Evolutionary conservation across 2,888 invertebrate genomes (phyloP).

Genomic region (Cryptocephalus moraei): DNA sequence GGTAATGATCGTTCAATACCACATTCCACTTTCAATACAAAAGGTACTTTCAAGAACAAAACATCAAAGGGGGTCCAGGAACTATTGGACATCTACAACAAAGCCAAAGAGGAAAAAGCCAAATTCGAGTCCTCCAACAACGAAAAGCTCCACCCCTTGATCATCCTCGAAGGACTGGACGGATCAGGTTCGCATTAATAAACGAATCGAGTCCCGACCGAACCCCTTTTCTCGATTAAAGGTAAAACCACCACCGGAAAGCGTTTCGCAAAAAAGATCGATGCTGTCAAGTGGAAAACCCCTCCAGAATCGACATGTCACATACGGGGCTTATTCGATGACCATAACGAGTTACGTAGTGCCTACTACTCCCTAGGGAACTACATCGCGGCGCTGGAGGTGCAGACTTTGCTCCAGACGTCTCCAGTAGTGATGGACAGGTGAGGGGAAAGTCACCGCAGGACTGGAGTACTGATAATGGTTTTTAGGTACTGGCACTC

Average conservation of each 20-base stretch:
- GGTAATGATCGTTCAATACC: not conserved
- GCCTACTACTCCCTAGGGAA: slow-evolving; percentile 41
- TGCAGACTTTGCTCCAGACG: slow-evolving; percentile 23
- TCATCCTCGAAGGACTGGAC: slow-evolving; percentile 41
- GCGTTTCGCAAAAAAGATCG: slow-evolving; percentile 28
- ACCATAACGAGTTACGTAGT: slow-evolving; percentile 26
- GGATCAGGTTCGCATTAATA: slow-evolving; percentile 32
- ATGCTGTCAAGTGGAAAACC: slow-evolving; percentile 29
- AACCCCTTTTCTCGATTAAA: slow-evolving; percentile 14
- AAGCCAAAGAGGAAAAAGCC: slow-evolving; percentile 11
- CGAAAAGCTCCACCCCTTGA: slow-evolving; percentile 31
- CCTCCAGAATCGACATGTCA: slow-evolving; percentile 34
- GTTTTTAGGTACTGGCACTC: slow-evolving; percentile 38
- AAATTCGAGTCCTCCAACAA: slow-evolving; percentile 8
- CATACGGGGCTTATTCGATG: slow-evolving; percentile 31
- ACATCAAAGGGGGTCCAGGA: slow-evolving; percentile 20
- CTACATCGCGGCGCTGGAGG: slow-evolving; percentile 38
- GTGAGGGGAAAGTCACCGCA: slow-evolving; percentile 17
- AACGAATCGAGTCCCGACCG: not conserved
- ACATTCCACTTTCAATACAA: not conserved
- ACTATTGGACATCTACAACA: slow-evolving; percentile 26
- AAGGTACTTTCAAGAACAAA: slow-evolving; percentile 18
- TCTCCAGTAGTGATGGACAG: slow-evolving; percentile 39
- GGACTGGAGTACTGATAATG: not conserved
- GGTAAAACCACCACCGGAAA: slow-evolving; percentile 38